Conservation (phyloP, 2,797 vertebrate genomes). For the Apogon talboti region DNA sequence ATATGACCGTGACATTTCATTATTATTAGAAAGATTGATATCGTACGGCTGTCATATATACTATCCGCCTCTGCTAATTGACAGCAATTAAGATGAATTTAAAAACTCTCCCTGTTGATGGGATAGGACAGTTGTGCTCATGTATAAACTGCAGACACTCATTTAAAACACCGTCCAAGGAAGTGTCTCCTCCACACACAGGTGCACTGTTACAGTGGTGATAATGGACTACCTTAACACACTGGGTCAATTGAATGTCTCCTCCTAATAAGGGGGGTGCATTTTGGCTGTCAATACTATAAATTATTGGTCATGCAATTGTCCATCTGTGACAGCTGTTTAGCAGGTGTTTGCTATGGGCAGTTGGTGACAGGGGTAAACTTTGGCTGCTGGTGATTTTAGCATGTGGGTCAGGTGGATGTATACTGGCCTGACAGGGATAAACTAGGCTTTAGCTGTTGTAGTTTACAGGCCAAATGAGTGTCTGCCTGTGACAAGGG, state of each 20-base stretch:
- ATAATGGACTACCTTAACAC: slow-evolving; percentile 72
- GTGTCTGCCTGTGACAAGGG: slow-evolving; percentile 75
- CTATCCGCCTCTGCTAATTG: slow-evolving; percentile 56
- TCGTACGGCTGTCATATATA: slow-evolving; percentile 30
- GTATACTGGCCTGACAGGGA: slow-evolving; percentile 70
- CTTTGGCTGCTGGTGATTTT: slow-evolving; percentile 75
- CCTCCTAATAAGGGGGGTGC: slow-evolving; percentile 71
- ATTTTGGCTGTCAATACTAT: slow-evolving; percentile 70
- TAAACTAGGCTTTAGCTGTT: slow-evolving; percentile 72
- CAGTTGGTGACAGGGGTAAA: slow-evolving; percentile 73
- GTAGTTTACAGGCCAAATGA: slow-evolving; percentile 76
- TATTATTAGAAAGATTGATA: slow-evolving; percentile 41
- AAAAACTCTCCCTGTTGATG: slow-evolving; percentile 36
- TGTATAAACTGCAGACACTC: slow-evolving; percentile 2
- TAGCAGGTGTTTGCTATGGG: slow-evolving; percentile 72
- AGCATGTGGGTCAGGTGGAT: slow-evolving; percentile 76
- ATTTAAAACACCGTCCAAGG: slow-evolving; percentile 35
- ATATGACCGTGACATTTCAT: slow-evolving; percentile 39
- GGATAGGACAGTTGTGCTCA: slow-evolving; percentile 45
- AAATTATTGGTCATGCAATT: slow-evolving; percentile 71
- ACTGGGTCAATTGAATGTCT: slow-evolving; percentile 66
- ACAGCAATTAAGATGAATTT: slow-evolving; percentile 70
- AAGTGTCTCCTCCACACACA: slow-evolving; percentile 50
- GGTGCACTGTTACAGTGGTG: slow-evolving; percentile 57
- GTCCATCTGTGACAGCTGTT: slow-evolving; percentile 75